A percentile compares a stretch with the other conserved stretches of the same genome.
Conservation (phyloP, 2,888 invertebrate genomes). For the Caenorhabditis virilis region DNA sequence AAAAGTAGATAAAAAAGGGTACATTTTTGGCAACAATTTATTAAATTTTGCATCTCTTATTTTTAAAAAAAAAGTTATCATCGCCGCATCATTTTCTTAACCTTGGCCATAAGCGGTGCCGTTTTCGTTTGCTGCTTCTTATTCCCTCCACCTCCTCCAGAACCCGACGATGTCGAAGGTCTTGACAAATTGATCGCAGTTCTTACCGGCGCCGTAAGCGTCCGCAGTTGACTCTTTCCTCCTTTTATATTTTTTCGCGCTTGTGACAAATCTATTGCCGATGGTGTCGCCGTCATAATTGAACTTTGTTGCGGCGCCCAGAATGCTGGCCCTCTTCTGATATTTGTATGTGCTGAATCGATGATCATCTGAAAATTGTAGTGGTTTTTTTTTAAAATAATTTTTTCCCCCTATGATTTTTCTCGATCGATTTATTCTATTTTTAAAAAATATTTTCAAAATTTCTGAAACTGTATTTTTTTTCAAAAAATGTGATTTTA, state of each 20-base stretch:
- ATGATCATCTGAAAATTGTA: constrained; percentile 21
- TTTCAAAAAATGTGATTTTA: too few species aligned
- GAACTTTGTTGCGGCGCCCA: not conserved
- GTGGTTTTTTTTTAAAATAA: too few species aligned
- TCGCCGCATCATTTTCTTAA: constrained; percentile 24
- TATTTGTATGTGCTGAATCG: constrained; percentile 27
- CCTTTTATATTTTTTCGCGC: constrained; percentile 26
- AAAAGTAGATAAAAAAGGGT: too few species aligned
- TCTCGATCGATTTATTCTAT: too few species aligned
- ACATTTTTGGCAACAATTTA: too few species aligned
- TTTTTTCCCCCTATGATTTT: too few species aligned
- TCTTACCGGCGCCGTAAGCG: constrained; percentile 7
- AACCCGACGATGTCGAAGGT: constrained; percentile 11
- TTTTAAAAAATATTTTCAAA: too few species aligned
- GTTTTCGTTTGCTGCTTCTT: constrained; percentile 6
- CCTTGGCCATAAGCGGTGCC: constrained; percentile 34
- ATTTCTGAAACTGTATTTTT: too few species aligned
- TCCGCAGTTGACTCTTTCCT: constrained; percentile 10
- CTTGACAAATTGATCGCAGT: not conserved
- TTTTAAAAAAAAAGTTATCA: too few species aligned
- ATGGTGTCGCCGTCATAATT: constrained; percentile 23
- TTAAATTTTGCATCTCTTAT: too few species aligned
- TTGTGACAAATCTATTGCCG: constrained; percentile 21
- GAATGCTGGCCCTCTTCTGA: constrained; percentile 11
- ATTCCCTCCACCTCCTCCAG: not conserved